Evolutionary conservation across 2,888 invertebrate genomes (phyloP).

Genomic region (Ichneumoninae sp.): DNA sequence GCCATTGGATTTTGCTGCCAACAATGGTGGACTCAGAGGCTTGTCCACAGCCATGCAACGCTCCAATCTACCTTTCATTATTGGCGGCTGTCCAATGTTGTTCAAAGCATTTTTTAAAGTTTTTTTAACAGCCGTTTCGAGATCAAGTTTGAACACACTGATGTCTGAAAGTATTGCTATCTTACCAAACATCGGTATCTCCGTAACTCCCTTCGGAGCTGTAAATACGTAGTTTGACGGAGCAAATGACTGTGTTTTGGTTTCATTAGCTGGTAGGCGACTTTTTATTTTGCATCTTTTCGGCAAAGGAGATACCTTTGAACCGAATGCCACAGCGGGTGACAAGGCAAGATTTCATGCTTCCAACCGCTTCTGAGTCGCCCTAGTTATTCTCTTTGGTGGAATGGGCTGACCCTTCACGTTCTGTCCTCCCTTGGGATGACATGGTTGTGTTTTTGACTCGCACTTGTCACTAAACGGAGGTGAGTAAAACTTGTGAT

Average conservation of each 20-base stretch:
- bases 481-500: slow-evolving; percentile 77
- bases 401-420: slow-evolving; percentile 1
- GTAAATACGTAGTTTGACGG: slow-evolving; percentile 86
- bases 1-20: too few species aligned
- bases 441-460: slow-evolving; percentile 27
- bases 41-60: neutral
- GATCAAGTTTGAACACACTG: neutral
- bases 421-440: slow-evolving; percentile 31
- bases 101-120: too few species aligned
- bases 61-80: too few species aligned
- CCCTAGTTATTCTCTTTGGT: slow-evolving; percentile 75
- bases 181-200: slow-evolving; percentile 73
- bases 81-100: too few species aligned
- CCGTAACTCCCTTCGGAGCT: slow-evolving; percentile 82
- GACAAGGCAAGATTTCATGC: slow-evolving; percentile 62
- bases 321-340: too few species aligned
- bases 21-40: neutral
- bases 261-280: slow-evolving; percentile 50
- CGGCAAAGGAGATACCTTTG: too few species aligned
- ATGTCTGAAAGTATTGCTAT: slow-evolving; percentile 3
- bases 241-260: slow-evolving; percentile 84
- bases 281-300: neutral
- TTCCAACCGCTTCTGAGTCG: slow-evolving; percentile 77
- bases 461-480: slow-evolving; percentile 37
- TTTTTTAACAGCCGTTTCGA: neutral